Conservation (phyloP, 2,888 invertebrate genomes). For the Epirrita christyi region DNA sequence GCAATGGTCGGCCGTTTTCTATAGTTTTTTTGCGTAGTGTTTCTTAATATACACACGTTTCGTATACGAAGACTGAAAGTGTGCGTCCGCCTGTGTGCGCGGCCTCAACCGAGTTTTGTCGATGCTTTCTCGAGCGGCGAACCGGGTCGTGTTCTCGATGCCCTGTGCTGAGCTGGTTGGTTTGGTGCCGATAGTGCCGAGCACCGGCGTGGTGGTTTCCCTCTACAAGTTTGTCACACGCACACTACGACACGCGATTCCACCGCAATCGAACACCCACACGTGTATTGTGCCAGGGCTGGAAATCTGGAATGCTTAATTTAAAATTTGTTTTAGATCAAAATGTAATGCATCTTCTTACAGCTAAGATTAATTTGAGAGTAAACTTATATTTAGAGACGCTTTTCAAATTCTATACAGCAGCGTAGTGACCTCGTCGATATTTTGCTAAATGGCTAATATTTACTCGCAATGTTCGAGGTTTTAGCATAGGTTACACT, state of each 20-base stretch:
- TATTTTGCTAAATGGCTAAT: conserved; percentile 17
- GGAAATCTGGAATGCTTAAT: conserved; percentile 46
- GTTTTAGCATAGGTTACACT: conserved; percentile 11
- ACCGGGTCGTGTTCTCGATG: conserved; percentile 84
- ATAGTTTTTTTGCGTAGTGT: conserved; percentile 51
- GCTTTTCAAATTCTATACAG: neutral
- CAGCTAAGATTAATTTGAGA: neutral
- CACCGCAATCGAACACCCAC: conserved; percentile 52
- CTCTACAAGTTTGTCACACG: conserved; percentile 53
- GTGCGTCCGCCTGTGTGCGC: conserved; percentile 74
- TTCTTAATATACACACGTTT: conserved; percentile 57
- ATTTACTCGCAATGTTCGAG: conserved; percentile 14
- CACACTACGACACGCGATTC: conserved; percentile 49
- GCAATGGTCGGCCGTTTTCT: conserved; percentile 48
- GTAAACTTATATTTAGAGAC: neutral
- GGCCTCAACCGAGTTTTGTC: conserved; percentile 85
- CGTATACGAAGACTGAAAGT: conserved; percentile 73
- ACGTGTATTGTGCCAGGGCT: conserved; percentile 67
- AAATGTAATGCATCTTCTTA: neutral
- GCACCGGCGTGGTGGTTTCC: conserved; percentile 42
- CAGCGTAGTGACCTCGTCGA: conserved; percentile 14
- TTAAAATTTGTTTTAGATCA: conserved; percentile 1
- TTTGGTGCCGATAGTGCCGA: conserved; percentile 32
- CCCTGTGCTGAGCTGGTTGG: conserved; percentile 63
- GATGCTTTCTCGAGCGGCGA: conserved; percentile 83